Conservation (phyloP, 2,888 invertebrate genomes). For the Pollenia griseotomentosa region DNA sequence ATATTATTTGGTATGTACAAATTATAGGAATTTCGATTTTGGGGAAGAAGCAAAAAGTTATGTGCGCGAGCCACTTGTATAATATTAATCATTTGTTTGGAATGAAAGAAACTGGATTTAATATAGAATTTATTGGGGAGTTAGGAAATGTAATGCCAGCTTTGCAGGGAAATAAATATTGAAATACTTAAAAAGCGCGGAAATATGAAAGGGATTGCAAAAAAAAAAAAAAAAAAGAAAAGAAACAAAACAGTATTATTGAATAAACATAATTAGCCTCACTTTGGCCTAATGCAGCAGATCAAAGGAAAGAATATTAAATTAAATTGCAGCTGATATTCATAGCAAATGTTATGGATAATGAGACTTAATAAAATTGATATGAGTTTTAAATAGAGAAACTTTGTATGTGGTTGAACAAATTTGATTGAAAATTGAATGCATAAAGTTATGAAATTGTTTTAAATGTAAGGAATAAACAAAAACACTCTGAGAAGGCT, state of each 20-base stretch:
- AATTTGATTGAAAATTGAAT: not conserved
- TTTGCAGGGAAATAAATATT: constrained; percentile 50
- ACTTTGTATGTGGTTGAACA: not conserved
- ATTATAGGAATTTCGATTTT: constrained; percentile 72
- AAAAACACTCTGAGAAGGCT: too few species aligned
- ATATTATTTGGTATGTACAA: constrained; percentile 77
- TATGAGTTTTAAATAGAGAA: not conserved
- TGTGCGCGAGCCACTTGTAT: constrained; percentile 74
- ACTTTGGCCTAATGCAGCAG: constrained; percentile 40
- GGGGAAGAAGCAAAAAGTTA: constrained; percentile 44
- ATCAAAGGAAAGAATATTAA: constrained; percentile 32
- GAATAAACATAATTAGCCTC: constrained; percentile 67
- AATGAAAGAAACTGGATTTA: constrained; percentile 63
- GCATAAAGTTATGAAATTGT: too few species aligned
- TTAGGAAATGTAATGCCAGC: constrained; percentile 31
- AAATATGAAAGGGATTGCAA: constrained; percentile 57
- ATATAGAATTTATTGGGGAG: constrained; percentile 36
- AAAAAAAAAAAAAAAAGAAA: not conserved
- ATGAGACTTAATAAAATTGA: constrained; percentile 14
- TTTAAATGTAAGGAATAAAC: too few species aligned
- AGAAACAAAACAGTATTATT: constrained; percentile 22
- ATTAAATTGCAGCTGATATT: constrained; percentile 48
- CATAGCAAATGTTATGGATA: constrained; percentile 20
- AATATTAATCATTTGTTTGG: constrained; percentile 78
- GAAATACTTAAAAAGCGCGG: constrained; percentile 41